phyloP scores from a whole-genome alignment of 2,797 vertebrate genomes.

The Podarcis lilfordi region DNA sequence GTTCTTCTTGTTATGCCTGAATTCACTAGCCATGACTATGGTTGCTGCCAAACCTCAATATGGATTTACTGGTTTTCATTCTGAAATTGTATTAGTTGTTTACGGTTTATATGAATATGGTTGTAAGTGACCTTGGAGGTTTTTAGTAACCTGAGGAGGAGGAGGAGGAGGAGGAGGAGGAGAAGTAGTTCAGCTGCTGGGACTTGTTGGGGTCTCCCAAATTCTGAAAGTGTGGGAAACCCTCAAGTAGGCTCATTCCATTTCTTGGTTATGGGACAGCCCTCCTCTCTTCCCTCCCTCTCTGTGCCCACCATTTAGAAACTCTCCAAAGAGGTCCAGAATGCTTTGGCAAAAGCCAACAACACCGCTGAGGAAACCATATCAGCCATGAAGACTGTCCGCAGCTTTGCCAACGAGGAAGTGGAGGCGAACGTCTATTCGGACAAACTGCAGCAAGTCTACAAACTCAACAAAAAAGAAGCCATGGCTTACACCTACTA shows the following conservation, averaged over 20 bases:
- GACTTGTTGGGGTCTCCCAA: background rate
- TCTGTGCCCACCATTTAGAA: slow-evolving; percentile 75
- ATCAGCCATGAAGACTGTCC: slow-evolving; percentile 92
- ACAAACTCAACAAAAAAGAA: slow-evolving; percentile 89
- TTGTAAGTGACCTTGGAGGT: background rate
- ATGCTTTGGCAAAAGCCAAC: slow-evolving; percentile 90
- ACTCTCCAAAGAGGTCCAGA: slow-evolving; percentile 93
- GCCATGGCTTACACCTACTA: slow-evolving; percentile 91
- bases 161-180: fast-evolving
- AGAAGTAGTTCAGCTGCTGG: background rate
- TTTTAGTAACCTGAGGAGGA: background rate
- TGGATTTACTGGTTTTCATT: too few species aligned
- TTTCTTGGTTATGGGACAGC: background rate
- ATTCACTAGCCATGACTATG: too few species aligned
- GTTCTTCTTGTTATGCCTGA: too few species aligned
- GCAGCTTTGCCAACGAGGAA: slow-evolving; percentile 92
- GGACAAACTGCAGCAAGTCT: slow-evolving; percentile 86
- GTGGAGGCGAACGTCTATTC: slow-evolving; percentile 85
- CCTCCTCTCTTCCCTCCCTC: background rate
- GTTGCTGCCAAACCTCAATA: too few species aligned
- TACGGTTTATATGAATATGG: background rate
- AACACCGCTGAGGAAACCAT: slow-evolving; percentile 94
- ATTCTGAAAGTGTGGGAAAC: background rate
- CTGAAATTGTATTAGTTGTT: background rate
- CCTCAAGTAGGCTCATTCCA: background rate